phyloP scores from a whole-genome alignment of 1,140 invertebrate species.

The Arion vulgaris region DNA sequence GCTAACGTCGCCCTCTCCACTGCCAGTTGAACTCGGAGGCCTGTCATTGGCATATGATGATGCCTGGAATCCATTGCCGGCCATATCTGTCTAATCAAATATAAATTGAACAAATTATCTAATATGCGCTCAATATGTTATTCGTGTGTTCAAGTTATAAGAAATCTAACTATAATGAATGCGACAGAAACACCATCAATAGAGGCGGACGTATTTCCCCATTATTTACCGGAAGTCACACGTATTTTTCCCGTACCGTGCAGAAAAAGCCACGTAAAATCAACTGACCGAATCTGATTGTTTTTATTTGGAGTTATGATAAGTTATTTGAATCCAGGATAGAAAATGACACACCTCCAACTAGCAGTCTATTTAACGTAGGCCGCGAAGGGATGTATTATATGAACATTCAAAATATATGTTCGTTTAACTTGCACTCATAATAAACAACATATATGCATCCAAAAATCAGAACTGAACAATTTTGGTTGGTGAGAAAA shows the following conservation, averaged over 20 bases:
- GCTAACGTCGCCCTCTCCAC: conserved; percentile 77
- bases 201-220: background rate
- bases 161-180: background rate
- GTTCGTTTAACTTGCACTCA: too few relatives aligned
- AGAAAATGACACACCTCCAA: too few relatives aligned
- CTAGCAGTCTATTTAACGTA: too few relatives aligned
- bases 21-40: conserved; percentile 69
- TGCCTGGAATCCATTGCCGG: conserved; percentile 64
- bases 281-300: too few relatives aligned
- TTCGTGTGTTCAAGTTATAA: background rate
- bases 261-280: background rate
- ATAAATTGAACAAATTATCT: background rate
- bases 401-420: too few relatives aligned
- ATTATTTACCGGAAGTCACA: background rate
- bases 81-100: conserved; percentile 45
- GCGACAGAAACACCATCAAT: background rate
- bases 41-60: conserved; percentile 67
- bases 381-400: too few relatives aligned
- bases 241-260: too few relatives aligned
- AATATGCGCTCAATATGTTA: background rate
- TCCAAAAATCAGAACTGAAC: too few relatives aligned
- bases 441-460: too few relatives aligned
- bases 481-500: too few relatives aligned
- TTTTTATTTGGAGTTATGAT: too few relatives aligned
- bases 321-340: too few relatives aligned